phyloP scores from a whole-genome alignment of 2,888 invertebrate species.

The Apantesis nais region DNA sequence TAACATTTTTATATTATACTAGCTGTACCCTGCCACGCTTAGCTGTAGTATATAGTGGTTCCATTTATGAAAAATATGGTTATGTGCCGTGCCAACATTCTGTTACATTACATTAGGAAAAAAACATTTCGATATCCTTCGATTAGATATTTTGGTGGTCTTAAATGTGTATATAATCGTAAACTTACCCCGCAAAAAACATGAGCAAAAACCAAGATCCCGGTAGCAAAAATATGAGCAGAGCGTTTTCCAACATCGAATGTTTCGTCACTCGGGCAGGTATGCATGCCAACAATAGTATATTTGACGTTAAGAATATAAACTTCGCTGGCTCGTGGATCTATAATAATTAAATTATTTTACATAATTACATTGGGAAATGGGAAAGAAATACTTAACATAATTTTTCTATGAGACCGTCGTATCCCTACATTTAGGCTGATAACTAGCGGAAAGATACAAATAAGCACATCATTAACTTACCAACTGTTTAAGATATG shows the following conservation, averaged over 20 bases:
- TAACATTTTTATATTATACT: too few species aligned
- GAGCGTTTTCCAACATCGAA: conserved; percentile 94
- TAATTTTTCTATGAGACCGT: too few species aligned
- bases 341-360: conserved; percentile 80
- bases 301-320: conserved; percentile 96
- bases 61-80: too few species aligned
- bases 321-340: conserved; percentile 97
- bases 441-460: too few species aligned
- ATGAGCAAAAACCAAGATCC: conserved; percentile 99
- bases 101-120: neutral
- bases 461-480: conserved; percentile 40
- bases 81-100: too few species aligned
- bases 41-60: too few species aligned
- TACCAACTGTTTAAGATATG: conserved; percentile 97
- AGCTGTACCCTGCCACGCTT: too few species aligned
- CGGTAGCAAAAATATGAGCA: conserved; percentile 96
- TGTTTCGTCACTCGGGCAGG: conserved; percentile 92
- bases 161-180: too few species aligned
- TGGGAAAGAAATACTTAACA: too few species aligned
- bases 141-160: neutral
- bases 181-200: conserved; percentile 97
- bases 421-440: too few species aligned
- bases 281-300: conserved; percentile 95
- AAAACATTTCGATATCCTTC: neutral
- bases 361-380: neutral